Evolutionary conservation across 2,113 vertebrate species (phyloP), one percentile per base, ranked within the genome.

Genomic region (Oxyruncus cristatus): DNA sequence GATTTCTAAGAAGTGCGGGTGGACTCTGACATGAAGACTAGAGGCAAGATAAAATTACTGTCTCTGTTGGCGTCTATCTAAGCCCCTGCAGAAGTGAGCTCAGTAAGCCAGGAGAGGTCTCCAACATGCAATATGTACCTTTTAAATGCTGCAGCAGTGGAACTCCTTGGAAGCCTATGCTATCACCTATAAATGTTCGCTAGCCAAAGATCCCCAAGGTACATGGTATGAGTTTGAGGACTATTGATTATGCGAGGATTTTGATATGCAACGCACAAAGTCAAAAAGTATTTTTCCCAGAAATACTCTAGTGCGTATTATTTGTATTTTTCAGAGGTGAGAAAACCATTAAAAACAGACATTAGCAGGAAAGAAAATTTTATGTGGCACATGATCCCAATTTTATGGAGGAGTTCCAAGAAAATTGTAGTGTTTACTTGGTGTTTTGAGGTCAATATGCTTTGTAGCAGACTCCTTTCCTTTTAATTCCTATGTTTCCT

Each of bases 41-140:
- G 33, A 56, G 33, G 33, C 8, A 66, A 30, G 30, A 74, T 47
- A 70, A 44, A 80, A 47, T 26, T 18, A 28, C 5, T 28, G 11
- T n/a, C 23, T 39, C 32, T 44, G 14, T 1, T 72, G 14, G 17
- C 1, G 0, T 13, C 8, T 37, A 12, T 20, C 16, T 49, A 44
- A 53, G 49, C 17, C n/a, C n/a, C 24, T 30, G 27, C 24, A 11
- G 24, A 32, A 33, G 16, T 7, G 2, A 32, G 16, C 11, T 23
- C 39, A 56, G 30, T 20, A 26, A 85, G 7, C 3, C n/a, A 22
- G n/a, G 22, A 50, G 11, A 77, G 10, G 15, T 47, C 6, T 73
- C 39, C 28, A 28, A 11, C 8, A 70, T 11, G 9, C 20, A 88
- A 18, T 32, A 14, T 4, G 4, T 6, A 42, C 12, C 1, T 70